A percentile compares a stretch with the other conserved stretches of the same genome.
Evolutionary conservation across 2,113 vertebrate genomes (phyloP).

Genomic region (Kryptolebias marmoratus): DNA sequence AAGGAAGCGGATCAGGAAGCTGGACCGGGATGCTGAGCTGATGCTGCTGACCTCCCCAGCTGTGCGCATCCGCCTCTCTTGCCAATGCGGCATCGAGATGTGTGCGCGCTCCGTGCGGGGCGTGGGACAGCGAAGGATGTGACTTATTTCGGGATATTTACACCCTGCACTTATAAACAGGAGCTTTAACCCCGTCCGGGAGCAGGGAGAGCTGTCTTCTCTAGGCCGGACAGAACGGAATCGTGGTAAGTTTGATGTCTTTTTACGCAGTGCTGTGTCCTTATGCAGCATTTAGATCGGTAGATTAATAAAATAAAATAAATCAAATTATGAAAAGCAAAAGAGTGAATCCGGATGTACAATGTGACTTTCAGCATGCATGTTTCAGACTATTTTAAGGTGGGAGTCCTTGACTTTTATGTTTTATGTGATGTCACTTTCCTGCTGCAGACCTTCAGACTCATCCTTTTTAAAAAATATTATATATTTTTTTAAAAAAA

Average conservation of each 20-base stretch:
- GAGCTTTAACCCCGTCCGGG: too few relatives aligned
- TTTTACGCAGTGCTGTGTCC: background rate
- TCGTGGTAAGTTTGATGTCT: constrained; percentile 40
- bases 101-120: background rate
- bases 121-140: background rate
- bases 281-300: background rate
- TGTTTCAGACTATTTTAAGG: background rate
- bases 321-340: too few relatives aligned
- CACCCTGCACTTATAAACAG: background rate
- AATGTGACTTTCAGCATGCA: constrained; percentile 1
- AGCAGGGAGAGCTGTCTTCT: too few relatives aligned
- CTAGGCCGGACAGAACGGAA: background rate
- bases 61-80: constrained; percentile 44
- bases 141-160: background rate
- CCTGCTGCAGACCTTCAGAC: background rate
- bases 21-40: constrained; percentile 53
- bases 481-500: too few relatives aligned
- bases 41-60: constrained; percentile 27
- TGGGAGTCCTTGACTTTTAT: constrained; percentile 53
- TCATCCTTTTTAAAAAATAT: background rate
- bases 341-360: background rate
- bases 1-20: constrained; percentile 25
- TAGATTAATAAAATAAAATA: too few relatives aligned
- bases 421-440: constrained; percentile 51
- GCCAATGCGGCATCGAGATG: constrained; percentile 66